These are phyloP conservation scores for Chondrilla cf. caribensis DNA, from an alignment of 37 sponge, comb jelly and placozoan species.

Conservation along the genomic window DNA sequence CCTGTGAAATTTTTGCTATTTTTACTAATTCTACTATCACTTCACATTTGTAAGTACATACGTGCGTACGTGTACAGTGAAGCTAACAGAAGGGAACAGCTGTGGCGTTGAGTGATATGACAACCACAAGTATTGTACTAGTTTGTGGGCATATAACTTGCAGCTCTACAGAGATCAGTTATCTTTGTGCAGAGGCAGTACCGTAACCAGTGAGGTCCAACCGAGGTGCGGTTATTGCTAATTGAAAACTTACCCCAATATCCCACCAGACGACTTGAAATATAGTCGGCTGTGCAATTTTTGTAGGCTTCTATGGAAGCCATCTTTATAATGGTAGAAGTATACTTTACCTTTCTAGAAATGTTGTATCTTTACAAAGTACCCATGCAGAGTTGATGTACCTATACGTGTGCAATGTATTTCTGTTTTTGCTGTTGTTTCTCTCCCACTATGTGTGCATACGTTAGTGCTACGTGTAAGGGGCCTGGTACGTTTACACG, in stretches of 20 bases:
- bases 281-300: slow-evolving; percentile 94
- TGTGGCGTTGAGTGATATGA: not conserved
- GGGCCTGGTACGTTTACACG: too few relatives aligned
- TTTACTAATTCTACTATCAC: too few relatives aligned
- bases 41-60: too few relatives aligned
- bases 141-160: not conserved
- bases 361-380: not conserved
- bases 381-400: not conserved
- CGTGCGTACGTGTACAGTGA: too few relatives aligned
- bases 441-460: too few relatives aligned
- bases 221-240: slow-evolving; percentile 99
- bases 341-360: not conserved
- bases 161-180: not conserved
- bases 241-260: slow-evolving; percentile 99
- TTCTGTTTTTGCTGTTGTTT: too few relatives aligned
- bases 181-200: slow-evolving; percentile 99
- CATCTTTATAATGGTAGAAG: slow-evolving; percentile 19
- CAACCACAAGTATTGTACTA: too few relatives aligned
- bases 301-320: slow-evolving; percentile 90
- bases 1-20: too few relatives aligned
- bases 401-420: too few relatives aligned
- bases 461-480: too few relatives aligned
- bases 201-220: slow-evolving; percentile 98
- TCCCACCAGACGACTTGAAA: slow-evolving; percentile 89
- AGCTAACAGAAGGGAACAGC: too few relatives aligned